Conservation (phyloP, 1,140 invertebrate species). For the Amyelois transitella region DNA sequence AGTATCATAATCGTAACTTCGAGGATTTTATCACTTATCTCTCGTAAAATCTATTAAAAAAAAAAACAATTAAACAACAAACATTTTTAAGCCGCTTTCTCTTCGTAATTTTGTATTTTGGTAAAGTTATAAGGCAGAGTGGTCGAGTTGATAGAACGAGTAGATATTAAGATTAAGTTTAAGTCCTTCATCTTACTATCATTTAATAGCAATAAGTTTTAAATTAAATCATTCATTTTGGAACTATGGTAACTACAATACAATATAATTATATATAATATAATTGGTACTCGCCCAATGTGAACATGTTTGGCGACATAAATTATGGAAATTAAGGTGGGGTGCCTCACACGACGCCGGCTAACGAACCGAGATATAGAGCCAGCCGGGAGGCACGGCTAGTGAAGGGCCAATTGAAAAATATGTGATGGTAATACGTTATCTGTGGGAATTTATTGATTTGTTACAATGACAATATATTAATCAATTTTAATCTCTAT, state of each 20-base stretch:
- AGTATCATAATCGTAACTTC: not conserved
- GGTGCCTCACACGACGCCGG: not conserved
- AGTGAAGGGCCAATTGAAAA: not conserved
- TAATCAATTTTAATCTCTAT: not conserved
- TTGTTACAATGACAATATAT: too few relatives aligned
- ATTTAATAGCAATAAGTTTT: too few relatives aligned
- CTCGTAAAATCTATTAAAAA: not conserved
- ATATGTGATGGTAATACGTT: not conserved
- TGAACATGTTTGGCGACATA: too few relatives aligned
- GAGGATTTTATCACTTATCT: not conserved
- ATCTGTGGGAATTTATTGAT: not conserved
- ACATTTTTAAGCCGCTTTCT: not conserved
- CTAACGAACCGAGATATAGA: not conserved
- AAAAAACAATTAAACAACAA: not conserved
- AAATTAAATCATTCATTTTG: too few relatives aligned
- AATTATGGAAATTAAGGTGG: not conserved
- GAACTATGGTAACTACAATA: too few relatives aligned
- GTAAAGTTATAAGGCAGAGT: too few relatives aligned
- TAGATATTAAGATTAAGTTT: not conserved
- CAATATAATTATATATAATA: too few relatives aligned
- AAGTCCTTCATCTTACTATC: too few relatives aligned
- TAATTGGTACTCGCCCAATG: too few relatives aligned
- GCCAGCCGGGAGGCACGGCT: not conserved
- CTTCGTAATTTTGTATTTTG: not conserved
- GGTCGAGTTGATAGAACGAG: not conserved